Conservation (phyloP, 2,113 vertebrate species). For the Nesoenas mayeri region DNA sequence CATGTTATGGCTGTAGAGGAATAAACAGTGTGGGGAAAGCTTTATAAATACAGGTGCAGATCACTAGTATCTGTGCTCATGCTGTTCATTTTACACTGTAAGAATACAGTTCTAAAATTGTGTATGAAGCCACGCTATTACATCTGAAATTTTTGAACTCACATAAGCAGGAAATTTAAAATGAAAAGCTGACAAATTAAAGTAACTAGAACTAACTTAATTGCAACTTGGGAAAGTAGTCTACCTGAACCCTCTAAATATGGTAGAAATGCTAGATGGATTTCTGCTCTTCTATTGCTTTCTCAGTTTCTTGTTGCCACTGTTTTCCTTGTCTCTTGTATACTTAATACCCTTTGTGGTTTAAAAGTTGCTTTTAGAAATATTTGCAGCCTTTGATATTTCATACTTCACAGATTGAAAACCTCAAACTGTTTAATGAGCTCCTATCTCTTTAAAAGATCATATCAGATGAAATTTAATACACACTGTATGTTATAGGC, state of each 20-base stretch:
- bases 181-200: neutral
- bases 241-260: neutral
- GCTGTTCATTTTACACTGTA: neutral
- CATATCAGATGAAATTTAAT: neutral
- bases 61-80: neutral
- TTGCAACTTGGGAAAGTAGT: neutral
- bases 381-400: slow-evolving; percentile 21
- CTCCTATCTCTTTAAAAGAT: neutral
- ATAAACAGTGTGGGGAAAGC: neutral
- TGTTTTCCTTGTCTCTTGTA: neutral
- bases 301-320: neutral
- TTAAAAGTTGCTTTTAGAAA: slow-evolving; percentile 39
- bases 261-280: neutral
- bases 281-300: neutral
- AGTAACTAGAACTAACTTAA: neutral
- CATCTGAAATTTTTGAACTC: neutral
- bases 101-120: neutral
- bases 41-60: neutral
- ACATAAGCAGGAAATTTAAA: neutral
- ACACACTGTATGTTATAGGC: neutral
- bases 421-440: slow-evolving; percentile 30
- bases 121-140: neutral
- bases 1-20: neutral
- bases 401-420: slow-evolving; percentile 36
- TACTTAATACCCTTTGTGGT: slow-evolving; percentile 20